phyloP scores from a whole-genome alignment of 1,140 invertebrate species.

The Ctenoplectra terminalis region DNA sequence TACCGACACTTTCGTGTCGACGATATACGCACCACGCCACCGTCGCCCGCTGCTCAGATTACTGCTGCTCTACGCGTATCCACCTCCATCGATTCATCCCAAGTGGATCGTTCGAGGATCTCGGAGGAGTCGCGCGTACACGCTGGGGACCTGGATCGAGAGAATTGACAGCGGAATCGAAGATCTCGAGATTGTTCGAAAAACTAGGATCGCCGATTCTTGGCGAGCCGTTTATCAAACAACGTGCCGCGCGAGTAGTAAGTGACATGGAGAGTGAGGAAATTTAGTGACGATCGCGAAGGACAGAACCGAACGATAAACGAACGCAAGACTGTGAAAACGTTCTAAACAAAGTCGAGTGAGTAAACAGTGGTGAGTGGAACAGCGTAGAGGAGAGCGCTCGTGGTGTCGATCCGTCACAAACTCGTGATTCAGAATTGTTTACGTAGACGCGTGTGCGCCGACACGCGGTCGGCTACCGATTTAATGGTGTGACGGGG shows the following conservation, averaged over 20 bases:
- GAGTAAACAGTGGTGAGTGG: slow-evolving; percentile 44
- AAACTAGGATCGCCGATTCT: neutral
- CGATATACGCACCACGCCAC: slow-evolving; percentile 59
- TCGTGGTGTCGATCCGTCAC: slow-evolving; percentile 38
- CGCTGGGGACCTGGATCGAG: slow-evolving; percentile 23
- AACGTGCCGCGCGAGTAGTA: neutral
- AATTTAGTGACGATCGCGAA: slow-evolving; percentile 19
- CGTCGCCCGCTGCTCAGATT: slow-evolving; percentile 56
- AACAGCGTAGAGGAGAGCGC: neutral
- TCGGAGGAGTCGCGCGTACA: slow-evolving; percentile 39
- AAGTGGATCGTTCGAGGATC: slow-evolving; percentile 46
- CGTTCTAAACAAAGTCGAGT: neutral
- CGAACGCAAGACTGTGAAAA: neutral
- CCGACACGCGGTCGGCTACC: slow-evolving; percentile 58
- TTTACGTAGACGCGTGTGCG: slow-evolving; percentile 46
- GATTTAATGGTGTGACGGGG: slow-evolving; percentile 50
- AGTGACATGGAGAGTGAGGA: slow-evolving; percentile 49
- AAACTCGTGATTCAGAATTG: slow-evolving; percentile 21
- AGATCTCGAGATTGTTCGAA: too few species aligned
- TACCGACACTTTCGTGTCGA: slow-evolving; percentile 57
- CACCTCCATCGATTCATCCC: slow-evolving; percentile 34
- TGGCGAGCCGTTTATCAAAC: neutral
- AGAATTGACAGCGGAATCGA: neutral
- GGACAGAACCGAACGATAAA: neutral
- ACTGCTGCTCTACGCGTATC: slow-evolving; percentile 34